Evolutionary conservation across 2,113 vertebrate species (phyloP).

Genomic region (Oplegnathus fasciatus): DNA sequence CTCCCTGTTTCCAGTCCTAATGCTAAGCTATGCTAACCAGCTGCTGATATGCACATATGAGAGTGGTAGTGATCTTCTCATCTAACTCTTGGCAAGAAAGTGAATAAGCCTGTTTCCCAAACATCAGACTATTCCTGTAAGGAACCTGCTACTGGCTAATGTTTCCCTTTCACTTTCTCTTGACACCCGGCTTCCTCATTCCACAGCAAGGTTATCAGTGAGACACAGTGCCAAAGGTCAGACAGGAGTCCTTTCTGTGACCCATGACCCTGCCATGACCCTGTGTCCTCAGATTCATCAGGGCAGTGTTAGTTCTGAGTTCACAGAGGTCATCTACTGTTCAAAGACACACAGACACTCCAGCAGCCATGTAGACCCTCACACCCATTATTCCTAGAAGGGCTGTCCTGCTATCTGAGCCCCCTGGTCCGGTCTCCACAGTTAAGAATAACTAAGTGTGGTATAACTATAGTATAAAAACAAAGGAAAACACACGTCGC

Average conservation of each 20-base stretch:
- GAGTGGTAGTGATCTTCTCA: neutral
- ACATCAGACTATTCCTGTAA: neutral
- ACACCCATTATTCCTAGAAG: constrained; percentile 54
- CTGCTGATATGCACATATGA: neutral
- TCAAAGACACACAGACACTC: constrained; percentile 70
- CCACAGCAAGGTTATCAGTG: constrained; percentile 70
- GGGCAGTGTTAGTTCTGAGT: constrained; percentile 61
- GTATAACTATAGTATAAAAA: constrained; percentile 3
- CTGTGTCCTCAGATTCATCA: constrained; percentile 73
- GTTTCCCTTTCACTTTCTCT: constrained; percentile 47
- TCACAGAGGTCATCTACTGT: constrained; percentile 68
- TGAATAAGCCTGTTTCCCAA: neutral
- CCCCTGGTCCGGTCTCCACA: neutral
- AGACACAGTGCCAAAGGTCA: constrained; percentile 68
- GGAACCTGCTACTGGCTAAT: neutral
- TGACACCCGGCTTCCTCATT: constrained; percentile 60
- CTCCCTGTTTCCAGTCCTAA: neutral
- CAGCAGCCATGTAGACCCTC: constrained; percentile 29
- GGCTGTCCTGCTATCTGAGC: constrained; percentile 1
- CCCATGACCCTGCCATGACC: constrained; percentile 74
- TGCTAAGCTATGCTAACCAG: constrained; percentile 4
- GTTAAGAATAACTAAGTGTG: neutral
- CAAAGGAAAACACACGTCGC: constrained; percentile 12
- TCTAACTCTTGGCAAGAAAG: neutral
- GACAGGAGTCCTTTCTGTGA: constrained; percentile 73